phyloP scores from a whole-genome alignment of 2,113 vertebrate species.

The Sialia sialis region DNA sequence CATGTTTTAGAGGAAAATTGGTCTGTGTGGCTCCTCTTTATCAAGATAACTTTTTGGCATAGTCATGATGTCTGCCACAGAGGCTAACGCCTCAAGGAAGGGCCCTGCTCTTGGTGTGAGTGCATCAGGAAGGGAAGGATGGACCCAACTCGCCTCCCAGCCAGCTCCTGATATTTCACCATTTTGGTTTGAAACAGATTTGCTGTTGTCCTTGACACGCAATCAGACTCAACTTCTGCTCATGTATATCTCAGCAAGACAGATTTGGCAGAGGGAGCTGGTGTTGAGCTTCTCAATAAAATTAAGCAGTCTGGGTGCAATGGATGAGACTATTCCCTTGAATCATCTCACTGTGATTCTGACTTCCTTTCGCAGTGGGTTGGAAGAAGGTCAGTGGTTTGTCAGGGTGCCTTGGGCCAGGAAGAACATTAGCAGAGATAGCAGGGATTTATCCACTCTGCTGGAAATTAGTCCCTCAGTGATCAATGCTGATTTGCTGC shows the following conservation, averaged over 20 bases:
- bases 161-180: background rate
- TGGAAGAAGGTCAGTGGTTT: slow-evolving; percentile 45
- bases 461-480: slow-evolving; percentile 48
- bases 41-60: background rate
- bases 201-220: slow-evolving; percentile 18
- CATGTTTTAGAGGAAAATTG: background rate
- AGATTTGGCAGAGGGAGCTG: slow-evolving; percentile 32
- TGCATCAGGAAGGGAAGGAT: background rate
- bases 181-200: background rate
- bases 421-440: slow-evolving; percentile 54
- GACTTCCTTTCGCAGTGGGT: background rate
- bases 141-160: background rate
- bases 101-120: background rate
- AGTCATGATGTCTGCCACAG: background rate
- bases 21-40: background rate
- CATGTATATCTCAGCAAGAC: slow-evolving; percentile 29
- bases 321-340: slow-evolving; percentile 47
- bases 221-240: slow-evolving; percentile 13
- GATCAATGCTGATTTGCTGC: slow-evolving; percentile 51
- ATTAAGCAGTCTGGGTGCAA: slow-evolving; percentile 54
- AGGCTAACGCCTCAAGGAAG: background rate
- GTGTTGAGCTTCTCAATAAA: slow-evolving; percentile 36
- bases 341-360: slow-evolving; percentile 34
- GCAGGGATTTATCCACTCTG: slow-evolving; percentile 29
- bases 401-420: slow-evolving; percentile 33